Evolutionary conservation across 2,888 invertebrate genomes (phyloP), one percentile per base, ranked within the genome.

Genomic region (Bombylius major): DNA sequence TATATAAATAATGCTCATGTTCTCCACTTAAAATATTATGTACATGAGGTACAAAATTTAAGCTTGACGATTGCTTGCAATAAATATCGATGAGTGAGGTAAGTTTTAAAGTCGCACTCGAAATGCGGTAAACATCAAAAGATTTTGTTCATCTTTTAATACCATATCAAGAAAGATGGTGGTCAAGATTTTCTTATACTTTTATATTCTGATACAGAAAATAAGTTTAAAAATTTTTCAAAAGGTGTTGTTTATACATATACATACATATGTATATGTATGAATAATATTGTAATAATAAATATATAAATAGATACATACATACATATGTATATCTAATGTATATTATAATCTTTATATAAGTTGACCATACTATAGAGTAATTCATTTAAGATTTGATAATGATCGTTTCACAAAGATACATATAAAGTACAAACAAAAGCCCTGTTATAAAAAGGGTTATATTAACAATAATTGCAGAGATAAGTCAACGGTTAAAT

Each of bases 81-180:
- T 58, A 58, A 58, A 58, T 58, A 58, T 58, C 58, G 58, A 58
- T 58, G 58, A 58, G 58, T 54, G 11, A 42, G 56, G 56, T 54
- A 50, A 58, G 54, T 52, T 58, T 51, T 56, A 50, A 50, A 50
- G 39, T 42, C 39, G 47, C 50, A 50, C 55, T 50, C 50, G 47
- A 50, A 50, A 53, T 46, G 23, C 58, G 58, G 58, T 50, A 44
- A 53, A 56, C 39, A 56, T 56, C 51, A 58, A 58, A 56, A 23
- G 47, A 51, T 11, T 42, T 42, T 23, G 23, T 42, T 42, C 39
- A 42, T 42, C 39, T 42, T 42, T 42, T 42, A 8, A 42, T 42
- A 11, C 3, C 12, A 11, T 11, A 39, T 11, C 39, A 23, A 23
- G 39, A 42, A 42, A 42, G 39, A 42, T 42, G 11, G 39, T 42